Evolutionary conservation across 2,888 invertebrate species (phyloP).

Genomic region (Sarcophaga caerulescens): DNA sequence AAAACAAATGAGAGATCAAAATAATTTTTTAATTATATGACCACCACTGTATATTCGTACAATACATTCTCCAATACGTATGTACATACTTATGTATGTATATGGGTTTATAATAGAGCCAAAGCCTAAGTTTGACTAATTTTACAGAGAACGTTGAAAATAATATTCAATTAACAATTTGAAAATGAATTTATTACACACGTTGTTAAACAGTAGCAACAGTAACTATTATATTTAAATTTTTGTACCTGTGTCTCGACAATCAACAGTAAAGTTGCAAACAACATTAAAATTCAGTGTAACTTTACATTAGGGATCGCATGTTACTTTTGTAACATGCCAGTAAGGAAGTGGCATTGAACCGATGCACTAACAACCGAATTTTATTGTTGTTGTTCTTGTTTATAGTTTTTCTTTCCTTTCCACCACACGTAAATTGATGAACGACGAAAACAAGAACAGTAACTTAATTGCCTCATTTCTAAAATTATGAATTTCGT

Average conservation of each 20-base stretch:
- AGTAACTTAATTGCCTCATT: too few species aligned
- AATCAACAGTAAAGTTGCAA: not conserved
- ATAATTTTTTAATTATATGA: too few species aligned
- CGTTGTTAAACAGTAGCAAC: constrained; percentile 30
- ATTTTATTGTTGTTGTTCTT: constrained; percentile 14
- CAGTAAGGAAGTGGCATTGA: not conserved
- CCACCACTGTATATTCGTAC: not conserved
- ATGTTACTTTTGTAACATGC: constrained; percentile 42
- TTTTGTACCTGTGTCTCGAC: not conserved
- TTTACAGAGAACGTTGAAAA: constrained; percentile 53
- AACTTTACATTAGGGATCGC: constrained; percentile 1
- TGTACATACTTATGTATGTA: too few species aligned
- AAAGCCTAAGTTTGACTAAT: constrained; percentile 19
- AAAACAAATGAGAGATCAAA: too few species aligned
- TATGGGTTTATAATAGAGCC: too few species aligned
- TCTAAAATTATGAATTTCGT: too few species aligned
- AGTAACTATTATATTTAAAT: not conserved
- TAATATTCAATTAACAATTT: constrained; percentile 80
- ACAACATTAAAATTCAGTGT: not conserved
- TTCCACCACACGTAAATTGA: not conserved
- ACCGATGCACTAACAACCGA: constrained; percentile 33
- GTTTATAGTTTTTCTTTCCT: not conserved
- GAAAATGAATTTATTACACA: constrained; percentile 76
- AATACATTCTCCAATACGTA: not conserved
- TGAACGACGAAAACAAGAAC: too few species aligned